These are phyloP conservation scores for Apis cerana DNA, from an alignment of 1,140 invertebrate genomes.

Conservation along the genomic window DNA sequence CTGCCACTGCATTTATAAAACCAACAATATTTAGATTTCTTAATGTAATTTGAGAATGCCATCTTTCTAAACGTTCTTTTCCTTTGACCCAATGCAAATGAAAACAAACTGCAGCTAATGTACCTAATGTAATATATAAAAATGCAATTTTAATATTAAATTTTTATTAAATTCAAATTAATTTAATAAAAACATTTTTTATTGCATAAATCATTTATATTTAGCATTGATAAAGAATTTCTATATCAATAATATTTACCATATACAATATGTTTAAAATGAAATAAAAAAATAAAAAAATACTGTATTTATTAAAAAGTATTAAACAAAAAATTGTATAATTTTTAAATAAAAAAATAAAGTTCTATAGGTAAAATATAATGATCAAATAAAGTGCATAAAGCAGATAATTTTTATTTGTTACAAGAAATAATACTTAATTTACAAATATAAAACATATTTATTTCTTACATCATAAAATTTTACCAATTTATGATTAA, in stretches of 20 bases:
- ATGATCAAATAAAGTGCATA: neutral
- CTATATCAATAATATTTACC: neutral
- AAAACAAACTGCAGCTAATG: constrained; percentile 60
- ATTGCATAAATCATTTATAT: neutral
- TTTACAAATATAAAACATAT: neutral
- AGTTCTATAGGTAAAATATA: neutral
- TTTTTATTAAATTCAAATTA: neutral
- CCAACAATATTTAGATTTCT: constrained; percentile 54
- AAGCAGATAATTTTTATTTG: neutral
- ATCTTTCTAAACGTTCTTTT: constrained; percentile 57
- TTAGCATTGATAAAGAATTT: neutral
- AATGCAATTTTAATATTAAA: neutral
- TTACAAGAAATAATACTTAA: neutral
- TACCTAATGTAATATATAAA: constrained; percentile 30
- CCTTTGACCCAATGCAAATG: constrained; percentile 62
- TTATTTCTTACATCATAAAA: neutral
- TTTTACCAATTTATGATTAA: neutral
- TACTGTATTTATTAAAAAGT: neutral
- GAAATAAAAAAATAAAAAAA: neutral
- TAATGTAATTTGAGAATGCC: constrained; percentile 58
- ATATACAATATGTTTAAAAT: neutral
- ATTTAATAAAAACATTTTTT: neutral
- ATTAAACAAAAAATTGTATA: neutral
- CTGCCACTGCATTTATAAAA: constrained; percentile 56
- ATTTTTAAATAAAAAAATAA: neutral